Base-by-base conservation (phyloP, 2,888 invertebrate species). In the Tuberolachnus salignus region DNA sequence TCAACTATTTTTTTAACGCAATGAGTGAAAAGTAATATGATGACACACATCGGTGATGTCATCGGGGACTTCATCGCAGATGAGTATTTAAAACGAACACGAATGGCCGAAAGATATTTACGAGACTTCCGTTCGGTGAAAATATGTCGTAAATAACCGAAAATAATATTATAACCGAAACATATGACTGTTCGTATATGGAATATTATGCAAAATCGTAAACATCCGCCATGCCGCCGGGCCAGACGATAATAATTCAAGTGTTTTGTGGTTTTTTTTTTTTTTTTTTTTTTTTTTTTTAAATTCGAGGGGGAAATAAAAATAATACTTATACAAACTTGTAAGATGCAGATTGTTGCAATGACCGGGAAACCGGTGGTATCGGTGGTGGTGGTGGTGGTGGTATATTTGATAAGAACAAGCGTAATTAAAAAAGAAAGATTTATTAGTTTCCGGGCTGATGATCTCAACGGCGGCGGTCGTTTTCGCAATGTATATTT, bases 351-450 rank as follows among this genome's bases (percentile, higher is more conserved):
- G 75, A 78, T 78, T 67, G 75, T 67, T 67, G 67, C 75, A 67
- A 67, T 67, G 57, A 78, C 75, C 57, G 75, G 75, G 66, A 78
- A 78, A 78, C 75, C 75, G 67, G 75, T 78, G 34, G 34, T 34
- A 34, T 3, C 6, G 34, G 34, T 34, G 34, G 34, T 34, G 34
- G 34, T 34, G 34, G 34, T 34, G 34, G 34, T 34, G 34, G 34
- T 34, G 75, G 75, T 78, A 59, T 78, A 67, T 78, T 78, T 78
- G 75, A 78, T 78, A 78, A 78, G 75, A 78, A 78, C 75, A 67
- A 67, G 75, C 67, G 75, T 78, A 78, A 78, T 78, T 78, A 78
- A 78, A 78, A 78, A 78, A 78, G 75, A 78, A 78, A 78, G 75
- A 78, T 78, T 78, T 78, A 78, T 78, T 78, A 55, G 75, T 78